Conservation (phyloP, 2,797 vertebrate genomes). For the Trichosurus vulpecula region DNA sequence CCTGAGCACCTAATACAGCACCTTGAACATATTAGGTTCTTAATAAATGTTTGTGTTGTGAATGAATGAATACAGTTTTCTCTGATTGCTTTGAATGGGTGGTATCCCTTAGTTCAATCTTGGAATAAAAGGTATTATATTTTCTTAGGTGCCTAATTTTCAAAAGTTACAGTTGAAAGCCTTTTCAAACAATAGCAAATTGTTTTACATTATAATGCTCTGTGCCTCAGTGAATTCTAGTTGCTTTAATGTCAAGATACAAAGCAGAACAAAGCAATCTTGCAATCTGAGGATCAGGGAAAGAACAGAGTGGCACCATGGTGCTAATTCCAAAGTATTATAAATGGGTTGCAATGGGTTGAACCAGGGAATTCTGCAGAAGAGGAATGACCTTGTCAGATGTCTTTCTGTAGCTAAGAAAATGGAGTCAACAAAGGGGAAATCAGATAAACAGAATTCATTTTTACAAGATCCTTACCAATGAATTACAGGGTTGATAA, state of each 20-base stretch:
- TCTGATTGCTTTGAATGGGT: not conserved
- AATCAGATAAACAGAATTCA: not conserved
- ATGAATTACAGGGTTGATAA: not conserved
- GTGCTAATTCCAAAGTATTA: slow-evolving; percentile 30
- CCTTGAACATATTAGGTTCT: not conserved
- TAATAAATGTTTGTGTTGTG: not conserved
- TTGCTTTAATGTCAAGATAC: slow-evolving; percentile 54
- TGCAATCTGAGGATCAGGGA: not conserved
- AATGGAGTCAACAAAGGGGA: not conserved
- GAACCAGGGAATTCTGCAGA: slow-evolving; percentile 29
- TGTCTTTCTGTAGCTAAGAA: slow-evolving; percentile 22
- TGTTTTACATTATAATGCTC: slow-evolving; percentile 19
- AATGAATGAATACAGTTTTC: not conserved
- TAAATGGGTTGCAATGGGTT: slow-evolving; percentile 47
- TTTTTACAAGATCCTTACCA: not conserved
- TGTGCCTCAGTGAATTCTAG: slow-evolving; percentile 14
- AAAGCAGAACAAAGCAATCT: slow-evolving; percentile 46
- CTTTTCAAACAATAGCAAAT: slow-evolving; percentile 43
- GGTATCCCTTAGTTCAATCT: not conserved
- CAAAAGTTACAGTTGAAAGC: slow-evolving; percentile 33
- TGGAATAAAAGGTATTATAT: not conserved
- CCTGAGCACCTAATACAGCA: not conserved
- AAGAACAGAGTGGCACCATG: not conserved
- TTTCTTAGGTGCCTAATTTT: not conserved
- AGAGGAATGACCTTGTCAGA: slow-evolving; percentile 9